Percentiles rank a stretch among this genome's conserved stretches.
Conservation (phyloP, 2,888 invertebrate species). For the Phengaris alcon region DNA sequence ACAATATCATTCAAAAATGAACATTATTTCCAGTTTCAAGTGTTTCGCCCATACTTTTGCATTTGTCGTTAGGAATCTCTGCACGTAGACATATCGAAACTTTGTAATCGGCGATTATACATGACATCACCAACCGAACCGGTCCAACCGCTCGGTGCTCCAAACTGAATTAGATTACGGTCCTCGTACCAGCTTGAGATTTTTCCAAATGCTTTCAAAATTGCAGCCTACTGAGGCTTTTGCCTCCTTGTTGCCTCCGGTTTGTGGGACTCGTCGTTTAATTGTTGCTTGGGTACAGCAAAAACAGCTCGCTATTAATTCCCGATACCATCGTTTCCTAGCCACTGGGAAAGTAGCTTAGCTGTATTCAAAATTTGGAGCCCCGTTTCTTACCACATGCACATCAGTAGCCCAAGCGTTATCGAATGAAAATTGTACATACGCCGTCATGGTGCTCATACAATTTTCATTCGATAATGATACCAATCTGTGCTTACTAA, state of each 20-base stretch:
- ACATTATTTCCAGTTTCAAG: not conserved
- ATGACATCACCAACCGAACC: slow-evolving; percentile 25
- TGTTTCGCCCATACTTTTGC: not conserved
- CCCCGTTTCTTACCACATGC: too few species aligned
- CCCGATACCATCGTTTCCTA: too few species aligned
- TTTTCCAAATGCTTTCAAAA: not conserved
- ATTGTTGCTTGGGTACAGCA: too few species aligned
- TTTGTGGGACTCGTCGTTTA: too few species aligned
- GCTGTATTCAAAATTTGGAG: too few species aligned
- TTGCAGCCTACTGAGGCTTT: not conserved
- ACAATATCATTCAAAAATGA: not conserved
- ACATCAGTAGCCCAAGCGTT: too few species aligned
- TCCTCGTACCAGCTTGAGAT: not conserved
- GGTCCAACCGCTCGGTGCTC: slow-evolving; percentile 10
- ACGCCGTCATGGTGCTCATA: too few species aligned
- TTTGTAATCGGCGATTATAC: slow-evolving; percentile 15
- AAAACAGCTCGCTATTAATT: too few species aligned
- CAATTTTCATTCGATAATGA: too few species aligned
- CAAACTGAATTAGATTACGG: slow-evolving; percentile 21
- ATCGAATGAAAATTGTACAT: too few species aligned
- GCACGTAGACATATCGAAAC: slow-evolving; percentile 11
- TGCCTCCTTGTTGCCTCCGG: not conserved
- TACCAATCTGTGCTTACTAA: too few species aligned
- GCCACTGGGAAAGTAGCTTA: too few species aligned
- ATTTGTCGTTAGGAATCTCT: slow-evolving; percentile 8